Evolutionary conservation across 1,140 invertebrate genomes (phyloP), one percentile per base, ranked within the genome.

Genomic region (Macrobrachium nipponense): DNA sequence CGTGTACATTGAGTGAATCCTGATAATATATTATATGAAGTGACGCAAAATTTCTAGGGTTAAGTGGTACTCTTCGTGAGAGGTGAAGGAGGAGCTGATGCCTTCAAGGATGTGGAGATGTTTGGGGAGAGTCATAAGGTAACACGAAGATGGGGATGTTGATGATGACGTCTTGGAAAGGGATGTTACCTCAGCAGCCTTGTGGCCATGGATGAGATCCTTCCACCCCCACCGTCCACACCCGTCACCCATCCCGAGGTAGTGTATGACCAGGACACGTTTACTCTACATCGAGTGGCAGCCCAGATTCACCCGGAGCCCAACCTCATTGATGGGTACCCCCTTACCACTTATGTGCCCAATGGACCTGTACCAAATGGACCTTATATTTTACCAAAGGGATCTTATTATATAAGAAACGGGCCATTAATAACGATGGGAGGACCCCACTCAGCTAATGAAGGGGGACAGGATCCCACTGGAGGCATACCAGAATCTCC

Each of bases 381-480:
- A 7, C 77, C 77, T 2, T 70, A 51, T 44, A n/a, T 80, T 23
- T 14, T 80, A 12, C 66, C 77, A 66, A 80, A 73, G 23, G 77
- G 77, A 14, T 70, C 80, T 17, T 82, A 73, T 70, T 62, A 27
- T 70, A 15, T 82, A 15, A 68, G 80, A 12, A 75, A 82, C 80
- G 68, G 77, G 4, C 5, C 27, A 51, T 17, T 27, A 43, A 23
- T 12, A 6, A 18, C 51, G 18, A 82, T 75, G 80, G 80, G 80
- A 20, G 80, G 70, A 0, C 80, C 80, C 8, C 80, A 58, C 75
- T 70, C 66, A 17, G 66, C 20, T 3, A 27, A 23, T 27, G 61
- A 43, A 18, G n/a, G 58, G 36, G 27, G 58, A 20, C 51, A 59
- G 3, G 59, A 44, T 23, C 72, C 73, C 60, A 23, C 44, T 11